phyloP scores from a whole-genome alignment of 2,888 invertebrate genomes.

The Pandemis heparana region DNA sequence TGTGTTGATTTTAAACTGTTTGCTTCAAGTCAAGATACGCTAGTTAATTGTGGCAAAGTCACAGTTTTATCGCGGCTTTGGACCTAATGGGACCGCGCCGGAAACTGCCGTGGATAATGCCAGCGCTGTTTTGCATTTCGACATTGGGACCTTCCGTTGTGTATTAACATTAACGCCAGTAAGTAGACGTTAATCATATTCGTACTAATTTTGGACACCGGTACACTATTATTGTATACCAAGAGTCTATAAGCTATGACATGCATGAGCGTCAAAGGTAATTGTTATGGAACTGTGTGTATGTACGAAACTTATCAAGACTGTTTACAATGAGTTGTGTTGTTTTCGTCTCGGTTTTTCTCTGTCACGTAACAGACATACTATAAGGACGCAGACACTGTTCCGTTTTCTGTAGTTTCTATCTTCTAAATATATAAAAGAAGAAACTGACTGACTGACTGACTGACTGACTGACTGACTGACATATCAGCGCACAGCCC shows the following conservation, averaged over 20 bases:
- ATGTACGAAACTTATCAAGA: not conserved
- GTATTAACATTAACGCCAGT: not conserved
- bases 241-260: not conserved
- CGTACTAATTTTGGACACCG: constrained; percentile 1
- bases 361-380: not conserved
- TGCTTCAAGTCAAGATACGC: constrained; percentile 23
- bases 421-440: too few relatives aligned
- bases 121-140: constrained; percentile 27
- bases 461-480: too few relatives aligned
- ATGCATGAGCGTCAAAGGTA: not conserved
- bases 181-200: constrained; percentile 7
- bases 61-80: constrained; percentile 22
- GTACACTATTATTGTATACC: not conserved
- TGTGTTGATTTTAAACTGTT: constrained; percentile 48
- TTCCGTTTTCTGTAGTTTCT: too few relatives aligned
- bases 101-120: constrained; percentile 34
- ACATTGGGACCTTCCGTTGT: constrained; percentile 17
- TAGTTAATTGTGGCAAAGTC: constrained; percentile 22
- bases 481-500: too few relatives aligned
- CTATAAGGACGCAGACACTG: not conserved
- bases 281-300: not conserved
- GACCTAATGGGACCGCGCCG: constrained; percentile 21
- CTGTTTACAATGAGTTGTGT: not conserved
- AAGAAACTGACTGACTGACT: too few relatives aligned
- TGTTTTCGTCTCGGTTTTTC: not conserved